These are phyloP conservation scores for Brenthis hecate DNA, from an alignment of 2,888 invertebrate genomes.

Conservation along the genomic window DNA sequence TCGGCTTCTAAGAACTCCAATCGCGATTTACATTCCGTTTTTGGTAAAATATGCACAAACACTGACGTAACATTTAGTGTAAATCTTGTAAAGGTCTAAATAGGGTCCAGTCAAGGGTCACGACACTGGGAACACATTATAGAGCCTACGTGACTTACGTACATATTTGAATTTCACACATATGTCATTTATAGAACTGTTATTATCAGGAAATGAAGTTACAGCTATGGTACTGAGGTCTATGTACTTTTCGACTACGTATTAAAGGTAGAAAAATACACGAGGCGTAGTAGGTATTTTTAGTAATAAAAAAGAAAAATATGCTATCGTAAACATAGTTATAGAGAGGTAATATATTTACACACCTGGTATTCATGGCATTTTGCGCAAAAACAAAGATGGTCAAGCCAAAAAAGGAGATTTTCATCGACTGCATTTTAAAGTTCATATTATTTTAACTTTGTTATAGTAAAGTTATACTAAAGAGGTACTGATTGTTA, in stretches of 20 bases:
- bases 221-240: not conserved
- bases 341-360: not conserved
- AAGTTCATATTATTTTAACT: not conserved
- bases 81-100: constrained; percentile 34
- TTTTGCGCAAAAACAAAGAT: constrained; percentile 11
- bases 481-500: too few relatives aligned
- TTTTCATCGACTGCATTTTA: not conserved
- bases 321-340: not conserved
- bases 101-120: constrained; percentile 32
- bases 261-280: too few relatives aligned
- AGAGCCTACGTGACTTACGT: constrained; percentile 29
- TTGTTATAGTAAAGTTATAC: too few relatives aligned
- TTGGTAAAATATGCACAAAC: constrained; percentile 18
- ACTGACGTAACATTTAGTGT: constrained; percentile 28
- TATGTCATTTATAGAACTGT: constrained; percentile 9
- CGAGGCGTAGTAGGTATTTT: too few relatives aligned
- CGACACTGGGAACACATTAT: constrained; percentile 30
- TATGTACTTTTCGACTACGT: not conserved
- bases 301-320: too few relatives aligned
- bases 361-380: constrained; percentile 16
- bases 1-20: too few relatives aligned
- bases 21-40: too few relatives aligned
- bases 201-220: not conserved
- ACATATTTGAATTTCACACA: constrained; percentile 12
- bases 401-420: constrained; percentile 14